Percentiles rank a stretch among this genome's conserved stretches.
Evolutionary conservation across 2,888 invertebrate species (phyloP).

Genomic region (Prosopocoilus inquinatus): DNA sequence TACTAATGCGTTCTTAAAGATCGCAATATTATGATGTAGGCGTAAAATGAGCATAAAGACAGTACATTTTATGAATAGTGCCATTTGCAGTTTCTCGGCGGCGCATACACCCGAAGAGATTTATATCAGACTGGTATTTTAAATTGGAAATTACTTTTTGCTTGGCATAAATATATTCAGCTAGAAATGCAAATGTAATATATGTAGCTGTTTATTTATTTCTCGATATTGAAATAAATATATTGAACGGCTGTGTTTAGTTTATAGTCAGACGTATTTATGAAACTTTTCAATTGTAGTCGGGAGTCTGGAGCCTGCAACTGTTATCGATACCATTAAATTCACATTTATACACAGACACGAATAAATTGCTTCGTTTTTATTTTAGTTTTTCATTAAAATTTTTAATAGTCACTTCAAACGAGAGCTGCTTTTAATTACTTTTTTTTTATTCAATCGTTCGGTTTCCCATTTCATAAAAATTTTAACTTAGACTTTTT

Average conservation of each 20-base stretch:
- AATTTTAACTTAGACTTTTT: neutral
- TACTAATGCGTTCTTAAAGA: conserved; percentile 2
- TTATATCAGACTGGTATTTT: conserved; percentile 36
- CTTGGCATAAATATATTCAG: conserved; percentile 31
- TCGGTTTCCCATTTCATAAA: neutral
- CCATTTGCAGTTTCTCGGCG: conserved; percentile 30
- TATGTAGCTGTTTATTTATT: conserved; percentile 27
- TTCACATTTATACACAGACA: conserved; percentile 23
- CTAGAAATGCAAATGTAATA: conserved; percentile 26
- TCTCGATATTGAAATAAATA: conserved; percentile 34
- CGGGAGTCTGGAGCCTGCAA: conserved; percentile 33
- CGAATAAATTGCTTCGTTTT: conserved; percentile 15
- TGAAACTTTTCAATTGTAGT: conserved; percentile 36
- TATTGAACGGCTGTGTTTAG: conserved; percentile 33
- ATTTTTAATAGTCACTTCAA: conserved; percentile 2
- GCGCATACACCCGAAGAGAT: conserved; percentile 30
- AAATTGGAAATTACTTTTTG: conserved; percentile 38
- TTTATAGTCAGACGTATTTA: conserved; percentile 34
- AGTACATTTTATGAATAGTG: conserved; percentile 29
- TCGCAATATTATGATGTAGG: conserved; percentile 3
- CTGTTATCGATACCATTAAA: conserved; percentile 35
- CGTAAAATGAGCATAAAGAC: conserved; percentile 3
- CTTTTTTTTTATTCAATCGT: neutral
- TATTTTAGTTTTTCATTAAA: conserved; percentile 1
- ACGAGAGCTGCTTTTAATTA: conserved; percentile 3